Conservation (phyloP, 2,888 invertebrate genomes). For the Caenorhabditis uteleia region DNA sequence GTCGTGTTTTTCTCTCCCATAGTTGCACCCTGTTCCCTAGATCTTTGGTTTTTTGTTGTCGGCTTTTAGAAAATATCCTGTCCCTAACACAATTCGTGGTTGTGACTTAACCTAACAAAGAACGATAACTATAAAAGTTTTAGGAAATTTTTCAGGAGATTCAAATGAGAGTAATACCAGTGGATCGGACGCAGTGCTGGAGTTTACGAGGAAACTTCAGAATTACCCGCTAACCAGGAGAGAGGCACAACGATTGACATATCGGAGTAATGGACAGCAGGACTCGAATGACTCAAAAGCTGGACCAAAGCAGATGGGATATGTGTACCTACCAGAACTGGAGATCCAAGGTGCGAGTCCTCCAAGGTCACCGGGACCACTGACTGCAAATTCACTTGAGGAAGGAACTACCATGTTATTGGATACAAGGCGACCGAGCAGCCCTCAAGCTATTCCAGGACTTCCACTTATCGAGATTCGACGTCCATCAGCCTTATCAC, state of each 20-base stretch:
- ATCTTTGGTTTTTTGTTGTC: too few species aligned
- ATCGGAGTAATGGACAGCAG: slow-evolving; percentile 48
- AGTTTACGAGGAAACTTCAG: slow-evolving; percentile 67
- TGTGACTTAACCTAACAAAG: too few species aligned
- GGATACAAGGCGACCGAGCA: slow-evolving; percentile 59
- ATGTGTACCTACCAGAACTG: slow-evolving; percentile 65
- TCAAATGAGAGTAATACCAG: slow-evolving; percentile 64
- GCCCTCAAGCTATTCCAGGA: slow-evolving; percentile 68
- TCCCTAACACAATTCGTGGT: too few species aligned
- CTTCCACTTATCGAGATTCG: slow-evolving; percentile 68
- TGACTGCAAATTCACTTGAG: slow-evolving; percentile 42
- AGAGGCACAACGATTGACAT: slow-evolving; percentile 59
- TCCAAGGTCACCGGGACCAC: slow-evolving; percentile 56
- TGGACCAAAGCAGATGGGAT: slow-evolving; percentile 49
- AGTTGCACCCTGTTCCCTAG: not conserved
- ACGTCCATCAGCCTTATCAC: slow-evolving; percentile 66
- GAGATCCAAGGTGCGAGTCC: slow-evolving; percentile 68
- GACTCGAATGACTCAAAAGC: slow-evolving; percentile 45
- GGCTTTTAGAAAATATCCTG: too few species aligned
- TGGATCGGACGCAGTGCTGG: slow-evolving; percentile 68
- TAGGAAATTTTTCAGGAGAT: slow-evolving; percentile 52
- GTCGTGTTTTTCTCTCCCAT: too few species aligned
- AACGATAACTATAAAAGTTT: too few species aligned
- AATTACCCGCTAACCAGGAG: slow-evolving; percentile 66
- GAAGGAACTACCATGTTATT: slow-evolving; percentile 43